Base-by-base conservation (phyloP, 2,888 invertebrate genomes). In the Netelia virgata region DNA sequence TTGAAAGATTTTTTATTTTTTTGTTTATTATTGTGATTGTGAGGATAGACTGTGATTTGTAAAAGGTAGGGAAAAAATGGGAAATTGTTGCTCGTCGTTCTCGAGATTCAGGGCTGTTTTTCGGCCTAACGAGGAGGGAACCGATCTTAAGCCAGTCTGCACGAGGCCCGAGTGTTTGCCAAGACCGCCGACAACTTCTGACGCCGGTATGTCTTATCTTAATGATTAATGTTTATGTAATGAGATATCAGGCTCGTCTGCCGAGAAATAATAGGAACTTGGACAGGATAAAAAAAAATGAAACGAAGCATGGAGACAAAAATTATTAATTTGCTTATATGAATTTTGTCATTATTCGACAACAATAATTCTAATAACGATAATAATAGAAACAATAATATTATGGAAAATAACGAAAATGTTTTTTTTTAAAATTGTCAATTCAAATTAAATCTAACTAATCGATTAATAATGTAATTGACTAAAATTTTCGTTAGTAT, bases 111-210 rank as follows among this genome's bases (percentile, higher is more conserved):
- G 91, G 64, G 89, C 91, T 2, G 88, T 92, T 55, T 93, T 91
- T 83, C 89, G 87, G 69, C 91, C 90, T 1, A 88, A 90, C 28
- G 87, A 76, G 10, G 80, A 79, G 23, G 86, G 69, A 10, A 72
- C 73, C 1, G 79, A 83, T 53, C 83, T 92, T n/a, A 87, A 89
- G 36, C 89, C 91, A 0, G 14, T 83, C 2, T 92, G 92, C 86
- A 89, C 90, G 3, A 89, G 87, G 78, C 90, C 92, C 6, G 92
- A 92, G 68, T 92, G 91, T 59, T 87, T 91, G 66, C 93, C 93
- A 3, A 93, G 91, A 79, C 93, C 93, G 64, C 91, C 92, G 16
- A 85, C 86, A 28, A 41, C 82, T 6, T 76, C 84, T 14, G 80
- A 61, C 72, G 64, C 86, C 66, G 91, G 93, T 93, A 88, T 87